Evolutionary conservation across 2,888 invertebrate species (phyloP), one percentile per base, ranked within the genome.

Genomic region (Lasioglossum vierecki): DNA sequence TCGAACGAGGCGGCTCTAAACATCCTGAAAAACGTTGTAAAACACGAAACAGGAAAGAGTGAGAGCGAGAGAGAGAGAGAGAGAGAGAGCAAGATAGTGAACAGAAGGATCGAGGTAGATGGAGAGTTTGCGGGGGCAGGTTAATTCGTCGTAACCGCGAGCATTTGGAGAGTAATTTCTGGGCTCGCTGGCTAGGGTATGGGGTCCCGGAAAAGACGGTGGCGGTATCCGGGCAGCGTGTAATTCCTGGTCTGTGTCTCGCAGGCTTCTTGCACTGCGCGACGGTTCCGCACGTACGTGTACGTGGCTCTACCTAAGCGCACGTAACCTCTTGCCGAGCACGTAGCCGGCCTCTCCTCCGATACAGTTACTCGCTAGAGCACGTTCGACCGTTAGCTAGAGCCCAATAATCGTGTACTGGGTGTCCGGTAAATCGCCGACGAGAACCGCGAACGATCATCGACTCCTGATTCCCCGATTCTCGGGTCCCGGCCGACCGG

Each of bases 281-380:
- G 68, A 22, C 39, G 68, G 68, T 85, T 79, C 78, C 78, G 86
- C 80, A 83, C 81, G 87, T 86, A 83, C 83, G 75, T 76, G 79
- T 80, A 76, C 75, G 72, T 74, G 85, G 78, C 74, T 84, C 66
- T 81, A 68, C 74, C 82, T 80, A 86, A 91, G 83, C 88, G 82
- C 85, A 82, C 80, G 81, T 89, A 87, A 87, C 84, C 86, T 88
- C 85, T 87, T 84, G 72, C 82, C 81, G 75, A 82, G 85, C 88
- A 89, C 88, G 88, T 91, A 87, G 63, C 70, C 49, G 63, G 79
- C 71, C 79, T 85, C 83, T 88, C 82, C 82, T 85, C 79, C 88
- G 89, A 88, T 92, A 90, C 91, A 90, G 92, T 91, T 91, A 90
- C 86, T 86, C 80, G 92, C 79, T 88, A 80, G 83, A 91, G 87